phyloP scores from a whole-genome alignment of 2,113 vertebrate genomes.

The Prochilodus magdalenae region DNA sequence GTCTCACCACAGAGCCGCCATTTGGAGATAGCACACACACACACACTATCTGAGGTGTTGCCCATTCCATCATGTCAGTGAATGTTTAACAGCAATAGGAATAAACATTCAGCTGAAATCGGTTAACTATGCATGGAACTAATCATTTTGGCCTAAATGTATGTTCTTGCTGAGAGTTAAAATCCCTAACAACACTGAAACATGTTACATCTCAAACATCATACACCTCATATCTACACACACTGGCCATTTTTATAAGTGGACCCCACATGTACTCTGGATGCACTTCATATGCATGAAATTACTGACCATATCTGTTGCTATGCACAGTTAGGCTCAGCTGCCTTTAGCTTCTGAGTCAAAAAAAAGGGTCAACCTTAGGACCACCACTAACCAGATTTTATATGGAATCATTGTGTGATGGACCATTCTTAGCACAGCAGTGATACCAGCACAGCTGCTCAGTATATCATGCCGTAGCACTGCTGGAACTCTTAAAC shows the following conservation, averaged over 20 bases:
- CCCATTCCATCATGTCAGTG: conserved; percentile 12
- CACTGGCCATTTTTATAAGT: background rate
- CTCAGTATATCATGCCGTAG: no score
- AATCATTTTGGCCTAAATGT: background rate
- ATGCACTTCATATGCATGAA: background rate
- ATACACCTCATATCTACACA: background rate
- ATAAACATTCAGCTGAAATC: conserved; percentile 14
- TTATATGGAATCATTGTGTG: no score
- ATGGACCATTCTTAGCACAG: no score
- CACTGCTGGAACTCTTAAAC: no score
- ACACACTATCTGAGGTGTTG: background rate
- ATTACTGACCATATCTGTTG: background rate
- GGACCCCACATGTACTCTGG: background rate
- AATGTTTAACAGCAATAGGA: conserved; percentile 25
- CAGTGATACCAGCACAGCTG: no score
- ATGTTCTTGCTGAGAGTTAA: background rate
- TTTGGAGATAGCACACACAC: conserved; percentile 1
- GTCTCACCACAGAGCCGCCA: conserved; percentile 24
- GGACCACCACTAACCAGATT: no score
- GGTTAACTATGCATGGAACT: background rate
- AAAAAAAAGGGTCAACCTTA: no score
- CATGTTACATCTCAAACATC: background rate
- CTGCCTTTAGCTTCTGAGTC: no score
- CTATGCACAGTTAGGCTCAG: no score
- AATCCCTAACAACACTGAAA: background rate